Evolutionary conservation across 1,140 invertebrate species (phyloP).

Genomic region (Carcinoscorpius rotundicauda): DNA sequence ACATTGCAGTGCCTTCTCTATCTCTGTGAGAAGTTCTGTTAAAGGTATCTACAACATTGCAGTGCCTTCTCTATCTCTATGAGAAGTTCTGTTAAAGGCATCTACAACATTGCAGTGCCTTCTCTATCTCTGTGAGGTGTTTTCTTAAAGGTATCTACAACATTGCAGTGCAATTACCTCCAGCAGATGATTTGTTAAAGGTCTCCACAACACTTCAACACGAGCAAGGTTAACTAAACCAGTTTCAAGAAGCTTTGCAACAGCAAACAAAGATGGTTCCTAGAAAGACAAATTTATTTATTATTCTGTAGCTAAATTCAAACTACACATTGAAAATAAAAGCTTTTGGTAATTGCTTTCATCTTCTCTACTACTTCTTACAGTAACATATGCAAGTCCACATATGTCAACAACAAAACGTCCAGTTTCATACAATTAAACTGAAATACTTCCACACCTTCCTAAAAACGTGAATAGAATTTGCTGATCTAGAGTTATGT

Average conservation of each 20-base stretch:
- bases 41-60: too few species aligned
- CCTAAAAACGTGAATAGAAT: too few species aligned
- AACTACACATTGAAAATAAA: slow-evolving; percentile 4
- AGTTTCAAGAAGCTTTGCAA: slow-evolving; percentile 93
- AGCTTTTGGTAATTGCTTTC: background rate
- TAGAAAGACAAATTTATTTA: slow-evolving; percentile 28
- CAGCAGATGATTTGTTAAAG: slow-evolving; percentile 88
- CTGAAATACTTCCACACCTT: too few species aligned
- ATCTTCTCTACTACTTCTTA: too few species aligned
- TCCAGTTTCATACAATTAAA: too few species aligned
- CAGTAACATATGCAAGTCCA: too few species aligned
- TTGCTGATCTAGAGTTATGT: too few species aligned
- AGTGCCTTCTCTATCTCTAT: too few species aligned
- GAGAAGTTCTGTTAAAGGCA: too few species aligned
- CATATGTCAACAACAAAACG: too few species aligned
- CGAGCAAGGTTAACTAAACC: slow-evolving; percentile 85
- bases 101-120: background rate
- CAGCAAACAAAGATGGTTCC: slow-evolving; percentile 93
- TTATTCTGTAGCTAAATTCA: background rate
- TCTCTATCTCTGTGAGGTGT: background rate
- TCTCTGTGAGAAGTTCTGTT: too few species aligned
- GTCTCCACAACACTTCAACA: slow-evolving; percentile 89
- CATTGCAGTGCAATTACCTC: slow-evolving; percentile 50
- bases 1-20: too few species aligned
- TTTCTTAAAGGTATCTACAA: background rate